Evolutionary conservation across 2,888 invertebrate species (phyloP).

Genomic region (Dermolepida albohirtum): DNA sequence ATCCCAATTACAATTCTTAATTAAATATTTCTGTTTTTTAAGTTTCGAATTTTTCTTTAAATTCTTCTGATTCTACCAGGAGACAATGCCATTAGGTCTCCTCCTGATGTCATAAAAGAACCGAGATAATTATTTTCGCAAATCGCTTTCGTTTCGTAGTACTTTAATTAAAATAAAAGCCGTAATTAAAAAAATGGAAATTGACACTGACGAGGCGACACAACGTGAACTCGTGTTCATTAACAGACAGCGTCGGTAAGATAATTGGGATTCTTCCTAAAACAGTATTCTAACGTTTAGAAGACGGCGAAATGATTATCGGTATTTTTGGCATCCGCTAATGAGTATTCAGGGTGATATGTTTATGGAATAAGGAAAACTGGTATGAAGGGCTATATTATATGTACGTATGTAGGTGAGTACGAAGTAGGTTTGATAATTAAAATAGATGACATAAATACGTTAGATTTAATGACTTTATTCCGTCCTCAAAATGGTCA

Average conservation of each 20-base stretch:
- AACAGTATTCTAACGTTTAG: slow-evolving; percentile 16
- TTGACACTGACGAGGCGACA: slow-evolving; percentile 2
- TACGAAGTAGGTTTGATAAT: too few species aligned
- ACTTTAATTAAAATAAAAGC: slow-evolving; percentile 33
- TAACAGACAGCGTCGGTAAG: slow-evolving; percentile 26
- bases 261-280: slow-evolving; percentile 36
- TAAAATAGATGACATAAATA: too few species aligned
- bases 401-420: background rate
- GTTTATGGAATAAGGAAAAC: background rate
- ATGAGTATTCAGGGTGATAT: slow-evolving; percentile 13
- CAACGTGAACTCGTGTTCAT: slow-evolving; percentile 33
- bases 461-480: too few species aligned
- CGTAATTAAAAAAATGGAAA: slow-evolving; percentile 37
- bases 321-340: slow-evolving; percentile 22
- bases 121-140: slow-evolving; percentile 26
- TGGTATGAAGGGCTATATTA: background rate
- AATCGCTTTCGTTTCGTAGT: slow-evolving; percentile 10
- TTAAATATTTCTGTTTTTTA: too few species aligned
- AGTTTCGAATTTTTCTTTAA: too few species aligned
- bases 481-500: too few species aligned
- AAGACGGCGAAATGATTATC: slow-evolving; percentile 2
- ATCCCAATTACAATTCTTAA: too few species aligned
- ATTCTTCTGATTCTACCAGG: too few species aligned
- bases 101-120: slow-evolving; percentile 13
- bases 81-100: too few species aligned